Conservation (phyloP, 2,113 vertebrate species). For the Dipodomys ordii region DNA sequence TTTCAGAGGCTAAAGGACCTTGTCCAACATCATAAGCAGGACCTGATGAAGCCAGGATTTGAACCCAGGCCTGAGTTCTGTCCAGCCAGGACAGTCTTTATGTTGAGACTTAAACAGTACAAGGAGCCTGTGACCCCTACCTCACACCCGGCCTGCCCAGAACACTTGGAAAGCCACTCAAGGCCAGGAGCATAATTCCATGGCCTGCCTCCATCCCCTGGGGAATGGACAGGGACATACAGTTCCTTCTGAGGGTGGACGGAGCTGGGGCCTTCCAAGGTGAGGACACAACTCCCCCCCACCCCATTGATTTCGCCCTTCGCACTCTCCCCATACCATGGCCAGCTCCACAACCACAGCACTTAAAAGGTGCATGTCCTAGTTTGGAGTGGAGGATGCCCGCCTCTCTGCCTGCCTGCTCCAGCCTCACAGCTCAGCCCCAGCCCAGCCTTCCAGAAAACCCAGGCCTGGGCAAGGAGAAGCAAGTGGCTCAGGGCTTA, state of each 20-base stretch:
- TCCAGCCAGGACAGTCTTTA: neutral
- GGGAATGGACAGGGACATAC: neutral
- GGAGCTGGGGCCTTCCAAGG: neutral
- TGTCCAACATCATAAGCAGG: neutral
- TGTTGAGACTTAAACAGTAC: neutral
- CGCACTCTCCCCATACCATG: neutral
- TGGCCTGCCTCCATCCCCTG: neutral
- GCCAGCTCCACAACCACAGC: neutral
- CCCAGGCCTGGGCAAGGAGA: neutral
- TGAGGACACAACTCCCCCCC: neutral
- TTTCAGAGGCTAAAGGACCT: neutral
- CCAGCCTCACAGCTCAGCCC: neutral
- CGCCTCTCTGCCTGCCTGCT: neutral
- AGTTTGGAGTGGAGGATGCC: neutral
- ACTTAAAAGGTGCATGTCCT: neutral
- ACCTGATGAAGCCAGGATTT: neutral
- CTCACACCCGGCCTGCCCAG: neutral
- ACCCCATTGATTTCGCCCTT: neutral
- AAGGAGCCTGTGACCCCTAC: neutral
- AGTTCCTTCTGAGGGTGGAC: neutral
- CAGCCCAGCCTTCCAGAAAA: conserved; percentile 45
- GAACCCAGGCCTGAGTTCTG: neutral
- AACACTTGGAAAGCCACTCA: neutral
- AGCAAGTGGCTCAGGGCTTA: neutral
- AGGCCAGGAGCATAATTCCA: neutral